phyloP scores from a whole-genome alignment of 2,113 vertebrate species.

The Daubentonia madagascariensis region DNA sequence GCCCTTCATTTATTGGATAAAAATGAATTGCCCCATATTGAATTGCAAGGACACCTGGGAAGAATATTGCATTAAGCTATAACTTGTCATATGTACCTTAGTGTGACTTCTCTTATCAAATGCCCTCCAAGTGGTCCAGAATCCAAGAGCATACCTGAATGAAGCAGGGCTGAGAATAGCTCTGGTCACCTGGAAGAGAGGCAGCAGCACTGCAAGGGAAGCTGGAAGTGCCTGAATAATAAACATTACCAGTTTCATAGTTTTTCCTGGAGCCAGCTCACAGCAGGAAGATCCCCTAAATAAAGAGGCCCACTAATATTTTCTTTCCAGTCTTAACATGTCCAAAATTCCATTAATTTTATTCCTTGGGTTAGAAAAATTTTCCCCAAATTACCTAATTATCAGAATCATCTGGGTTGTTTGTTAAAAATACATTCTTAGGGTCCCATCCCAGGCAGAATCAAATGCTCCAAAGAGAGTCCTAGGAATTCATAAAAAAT shows the following conservation, averaged over 20 bases:
- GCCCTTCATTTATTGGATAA: not conserved
- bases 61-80: not conserved
- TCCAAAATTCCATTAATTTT: not conserved
- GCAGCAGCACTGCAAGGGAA: not conserved
- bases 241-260: not conserved
- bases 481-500: not conserved
- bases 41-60: not conserved
- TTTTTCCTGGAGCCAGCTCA: not conserved
- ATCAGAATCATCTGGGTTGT: not conserved
- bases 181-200: not conserved
- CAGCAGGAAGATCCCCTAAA: not conserved
- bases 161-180: not conserved
- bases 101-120: not conserved
- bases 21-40: not conserved
- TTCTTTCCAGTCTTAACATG: not conserved
- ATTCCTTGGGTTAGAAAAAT: not conserved
- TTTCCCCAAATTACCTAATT: not conserved
- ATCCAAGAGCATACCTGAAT: not conserved
- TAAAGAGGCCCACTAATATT: not conserved
- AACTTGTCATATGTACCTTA: not conserved
- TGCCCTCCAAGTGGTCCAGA: not conserved
- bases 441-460: not conserved
- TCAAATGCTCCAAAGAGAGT: not conserved
- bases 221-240: not conserved
- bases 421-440: not conserved